phyloP scores from a whole-genome alignment of 2,113 vertebrate genomes.

The Platysteira castanea region DNA sequence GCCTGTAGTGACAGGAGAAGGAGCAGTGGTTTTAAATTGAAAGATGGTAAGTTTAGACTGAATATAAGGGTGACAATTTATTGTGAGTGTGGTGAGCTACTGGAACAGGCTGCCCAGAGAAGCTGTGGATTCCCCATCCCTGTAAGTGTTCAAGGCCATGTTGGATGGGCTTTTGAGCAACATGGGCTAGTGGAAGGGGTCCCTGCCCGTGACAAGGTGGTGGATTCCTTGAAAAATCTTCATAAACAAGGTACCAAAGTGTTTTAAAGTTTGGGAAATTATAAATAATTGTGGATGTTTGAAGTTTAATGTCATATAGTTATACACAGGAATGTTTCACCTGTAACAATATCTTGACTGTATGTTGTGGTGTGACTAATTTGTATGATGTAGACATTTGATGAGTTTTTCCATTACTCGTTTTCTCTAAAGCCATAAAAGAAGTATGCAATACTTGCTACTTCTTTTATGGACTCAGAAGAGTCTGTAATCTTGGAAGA shows the following conservation, averaged over 20 bases:
- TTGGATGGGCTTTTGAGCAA: not conserved
- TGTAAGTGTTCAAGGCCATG: not conserved
- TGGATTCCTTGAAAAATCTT: not conserved
- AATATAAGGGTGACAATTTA: not conserved
- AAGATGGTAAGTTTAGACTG: not conserved
- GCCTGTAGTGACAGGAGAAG: not conserved
- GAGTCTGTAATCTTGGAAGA: not conserved
- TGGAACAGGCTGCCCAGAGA: not conserved
- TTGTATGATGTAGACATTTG: not conserved
- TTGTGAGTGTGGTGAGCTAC: not conserved
- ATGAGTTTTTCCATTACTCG: not conserved
- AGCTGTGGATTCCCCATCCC: not conserved
- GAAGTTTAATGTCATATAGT: not conserved
- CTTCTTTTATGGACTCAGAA: not conserved
- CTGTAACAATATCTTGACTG: not conserved
- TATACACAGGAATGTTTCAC: not conserved
- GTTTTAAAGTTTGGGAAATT: not conserved
- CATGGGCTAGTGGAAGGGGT: not conserved
- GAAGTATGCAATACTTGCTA: not conserved
- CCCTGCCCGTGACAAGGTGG: not conserved
- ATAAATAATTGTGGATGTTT: not conserved
- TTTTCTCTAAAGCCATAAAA: not conserved
- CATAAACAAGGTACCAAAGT: not conserved
- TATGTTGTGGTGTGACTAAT: not conserved
- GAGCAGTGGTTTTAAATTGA: not conserved